A percentile compares a stretch with the other conserved stretches of the same genome.
phyloP scores from a whole-genome alignment of 1,140 invertebrate species.

The Asobara japonica region DNA sequence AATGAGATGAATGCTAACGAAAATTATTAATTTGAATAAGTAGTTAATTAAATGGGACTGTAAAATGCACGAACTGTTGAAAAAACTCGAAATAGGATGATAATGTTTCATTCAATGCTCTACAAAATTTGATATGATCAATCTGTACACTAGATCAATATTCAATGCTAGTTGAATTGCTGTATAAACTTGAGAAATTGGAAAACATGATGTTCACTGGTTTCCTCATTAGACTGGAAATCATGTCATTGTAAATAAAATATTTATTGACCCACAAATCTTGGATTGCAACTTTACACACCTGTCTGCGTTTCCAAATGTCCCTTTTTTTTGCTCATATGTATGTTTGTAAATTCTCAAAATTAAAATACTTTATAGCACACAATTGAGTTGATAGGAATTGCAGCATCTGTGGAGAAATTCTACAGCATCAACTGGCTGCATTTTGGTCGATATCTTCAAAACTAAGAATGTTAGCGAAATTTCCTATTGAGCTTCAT shows the following conservation, averaged over 20 bases:
- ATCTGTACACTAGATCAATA: background rate
- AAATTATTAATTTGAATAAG: background rate
- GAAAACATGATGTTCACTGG: background rate
- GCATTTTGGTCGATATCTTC: too few species aligned
- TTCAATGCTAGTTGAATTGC: background rate
- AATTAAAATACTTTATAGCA: too few species aligned
- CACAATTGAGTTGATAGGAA: too few species aligned
- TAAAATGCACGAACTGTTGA: background rate
- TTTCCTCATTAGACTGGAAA: slow-evolving; percentile 22
- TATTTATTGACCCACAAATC: slow-evolving; percentile 49
- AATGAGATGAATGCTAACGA: background rate
- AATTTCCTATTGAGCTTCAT: too few species aligned
- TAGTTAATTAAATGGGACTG: background rate
- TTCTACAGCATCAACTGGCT: too few species aligned
- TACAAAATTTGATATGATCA: background rate
- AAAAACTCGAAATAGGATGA: background rate
- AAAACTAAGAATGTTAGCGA: too few species aligned
- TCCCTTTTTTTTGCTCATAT: too few species aligned
- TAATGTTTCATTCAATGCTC: background rate
- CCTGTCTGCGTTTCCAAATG: background rate
- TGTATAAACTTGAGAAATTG: background rate
- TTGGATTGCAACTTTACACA: background rate
- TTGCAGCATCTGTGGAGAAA: too few species aligned
- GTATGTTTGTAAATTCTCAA: too few species aligned
- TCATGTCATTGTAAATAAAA: slow-evolving; percentile 52